These are phyloP conservation scores for Saccostrea glomerata DNA, from an alignment of 1,140 invertebrate species.

Conservation along the genomic window DNA sequence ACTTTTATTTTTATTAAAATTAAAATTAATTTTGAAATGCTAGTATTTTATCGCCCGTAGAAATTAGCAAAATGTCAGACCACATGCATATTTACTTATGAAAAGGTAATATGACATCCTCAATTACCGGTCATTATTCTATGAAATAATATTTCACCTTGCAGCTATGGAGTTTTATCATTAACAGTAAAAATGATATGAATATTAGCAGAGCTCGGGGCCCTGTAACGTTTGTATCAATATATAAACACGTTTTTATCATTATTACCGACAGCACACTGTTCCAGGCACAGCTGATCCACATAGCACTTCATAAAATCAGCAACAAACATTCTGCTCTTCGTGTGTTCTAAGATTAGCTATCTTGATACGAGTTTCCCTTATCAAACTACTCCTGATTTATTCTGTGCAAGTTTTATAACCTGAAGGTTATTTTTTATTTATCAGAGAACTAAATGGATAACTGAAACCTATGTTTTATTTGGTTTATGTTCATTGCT, in stretches of 20 bases:
- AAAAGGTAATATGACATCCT: background rate
- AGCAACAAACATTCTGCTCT: background rate
- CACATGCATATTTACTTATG: too few relatives aligned
- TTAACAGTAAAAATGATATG: too few relatives aligned
- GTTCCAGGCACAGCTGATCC: background rate
- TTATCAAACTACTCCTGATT: background rate
- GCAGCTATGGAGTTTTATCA: too few relatives aligned
- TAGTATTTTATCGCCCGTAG: too few relatives aligned
- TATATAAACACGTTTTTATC: slow-evolving; percentile 29
- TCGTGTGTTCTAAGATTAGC: background rate
- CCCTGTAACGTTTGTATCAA: background rate
- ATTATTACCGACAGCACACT: background rate
- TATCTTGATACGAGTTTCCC: background rate
- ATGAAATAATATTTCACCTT: background rate
- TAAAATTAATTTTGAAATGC: too few relatives aligned
- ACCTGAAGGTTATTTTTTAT: too few relatives aligned
- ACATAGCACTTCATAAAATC: background rate
- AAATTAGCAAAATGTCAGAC: too few relatives aligned
- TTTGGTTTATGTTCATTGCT: too few relatives aligned
- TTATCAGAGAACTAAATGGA: too few relatives aligned
- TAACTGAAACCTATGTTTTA: too few relatives aligned
- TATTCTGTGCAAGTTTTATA: background rate
- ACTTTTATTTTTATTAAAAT: too few relatives aligned
- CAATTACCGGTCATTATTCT: background rate
- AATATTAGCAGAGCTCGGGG: too few relatives aligned